Conservation (phyloP, 2,797 vertebrate species). For the Danio choprae region DNA sequence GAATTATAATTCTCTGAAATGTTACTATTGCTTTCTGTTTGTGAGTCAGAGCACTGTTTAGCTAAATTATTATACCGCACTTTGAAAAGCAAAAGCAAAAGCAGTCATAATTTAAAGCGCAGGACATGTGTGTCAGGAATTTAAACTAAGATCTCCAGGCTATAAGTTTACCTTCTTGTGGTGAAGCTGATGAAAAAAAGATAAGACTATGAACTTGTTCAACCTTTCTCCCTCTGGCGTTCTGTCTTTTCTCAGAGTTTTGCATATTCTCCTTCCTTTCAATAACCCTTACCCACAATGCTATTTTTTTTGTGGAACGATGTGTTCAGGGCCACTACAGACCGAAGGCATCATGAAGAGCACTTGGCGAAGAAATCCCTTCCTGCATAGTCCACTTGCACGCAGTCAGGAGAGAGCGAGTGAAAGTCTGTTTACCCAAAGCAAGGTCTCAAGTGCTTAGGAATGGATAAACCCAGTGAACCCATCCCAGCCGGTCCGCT, state of each 20-base stretch:
- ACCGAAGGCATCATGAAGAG: conserved; percentile 18
- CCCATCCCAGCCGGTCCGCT: not conserved
- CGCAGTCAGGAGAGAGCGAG: not conserved
- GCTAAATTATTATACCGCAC: not conserved
- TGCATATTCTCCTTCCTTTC: conserved; percentile 16
- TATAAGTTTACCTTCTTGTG: conserved; percentile 24
- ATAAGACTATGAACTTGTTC: conserved; percentile 36
- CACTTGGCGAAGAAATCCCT: conserved; percentile 23
- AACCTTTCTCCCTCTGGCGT: conserved; percentile 2
- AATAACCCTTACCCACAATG: conserved; percentile 12
- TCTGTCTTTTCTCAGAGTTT: conserved; percentile 24
- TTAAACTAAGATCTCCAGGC: conserved; percentile 30
- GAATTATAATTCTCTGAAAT: conserved; percentile 2
- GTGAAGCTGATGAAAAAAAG: conserved; percentile 15
- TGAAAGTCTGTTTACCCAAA: conserved; percentile 35
- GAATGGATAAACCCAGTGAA: conserved; percentile 42
- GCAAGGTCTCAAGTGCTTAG: conserved; percentile 28
- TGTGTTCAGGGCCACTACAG: conserved; percentile 1
- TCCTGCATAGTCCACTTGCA: conserved; percentile 6
- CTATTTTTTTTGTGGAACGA: conserved; percentile 6
- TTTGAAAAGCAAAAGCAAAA: conserved; percentile 19
- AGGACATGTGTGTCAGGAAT: conserved; percentile 28
- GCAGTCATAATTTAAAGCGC: not conserved
- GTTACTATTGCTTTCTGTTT: not conserved
- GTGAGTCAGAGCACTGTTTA: conserved; percentile 6